phyloP scores from a whole-genome alignment of 2,797 vertebrate genomes.

The Sciurus vulgaris region DNA sequence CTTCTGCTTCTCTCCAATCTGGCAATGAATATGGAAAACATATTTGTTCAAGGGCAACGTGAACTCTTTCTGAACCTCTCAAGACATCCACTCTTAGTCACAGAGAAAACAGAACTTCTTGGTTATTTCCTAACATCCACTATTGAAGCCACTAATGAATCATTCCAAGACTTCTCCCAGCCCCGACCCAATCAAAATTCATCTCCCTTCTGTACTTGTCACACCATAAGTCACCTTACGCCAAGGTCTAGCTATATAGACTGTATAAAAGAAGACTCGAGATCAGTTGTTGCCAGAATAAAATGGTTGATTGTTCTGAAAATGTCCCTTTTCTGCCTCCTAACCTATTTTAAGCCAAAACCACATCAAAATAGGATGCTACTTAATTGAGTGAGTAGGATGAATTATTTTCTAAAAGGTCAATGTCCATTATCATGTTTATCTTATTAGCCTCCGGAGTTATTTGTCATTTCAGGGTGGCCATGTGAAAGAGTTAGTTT shows the following conservation, averaged over 20 bases:
- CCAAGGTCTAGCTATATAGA: not conserved
- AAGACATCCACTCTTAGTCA: constrained; percentile 65
- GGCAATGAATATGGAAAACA: constrained; percentile 80
- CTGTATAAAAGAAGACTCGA: not conserved
- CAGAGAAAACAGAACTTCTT: constrained; percentile 56
- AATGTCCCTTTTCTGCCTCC: not conserved
- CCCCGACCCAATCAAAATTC: not conserved
- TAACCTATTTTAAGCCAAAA: not conserved
- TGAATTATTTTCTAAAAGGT: constrained; percentile 51
- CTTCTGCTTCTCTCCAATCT: constrained; percentile 69
- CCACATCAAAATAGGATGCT: not conserved
- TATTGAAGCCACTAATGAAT: constrained; percentile 25
- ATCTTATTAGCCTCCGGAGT: not conserved
- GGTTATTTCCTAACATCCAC: constrained; percentile 5
- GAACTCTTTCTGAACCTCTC: constrained; percentile 83
- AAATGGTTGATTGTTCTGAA: not conserved
- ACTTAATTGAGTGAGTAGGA: not conserved
- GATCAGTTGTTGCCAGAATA: constrained; percentile 1
- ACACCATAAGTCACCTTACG: not conserved
- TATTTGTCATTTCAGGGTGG: not conserved
- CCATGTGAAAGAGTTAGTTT: not conserved
- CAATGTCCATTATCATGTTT: constrained; percentile 26
- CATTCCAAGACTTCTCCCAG: not conserved
- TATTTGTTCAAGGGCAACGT: constrained; percentile 74
- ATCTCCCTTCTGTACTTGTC: not conserved